Conservation (phyloP, 2,113 vertebrate species). For the Ptilorrhoa leucosticta region DNA sequence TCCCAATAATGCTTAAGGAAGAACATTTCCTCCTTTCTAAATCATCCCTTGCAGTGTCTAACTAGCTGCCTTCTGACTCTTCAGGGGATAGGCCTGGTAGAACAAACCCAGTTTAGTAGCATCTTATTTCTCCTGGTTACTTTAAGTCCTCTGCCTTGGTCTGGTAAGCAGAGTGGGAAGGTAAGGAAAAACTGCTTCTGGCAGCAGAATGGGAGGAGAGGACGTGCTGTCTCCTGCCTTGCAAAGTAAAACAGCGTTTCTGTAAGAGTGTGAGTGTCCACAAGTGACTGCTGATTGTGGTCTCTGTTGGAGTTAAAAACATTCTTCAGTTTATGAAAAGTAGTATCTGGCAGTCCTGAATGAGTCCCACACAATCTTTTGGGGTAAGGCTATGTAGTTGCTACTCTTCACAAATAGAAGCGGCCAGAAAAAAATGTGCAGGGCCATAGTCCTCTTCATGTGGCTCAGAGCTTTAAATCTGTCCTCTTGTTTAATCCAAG, state of each 20-base stretch:
- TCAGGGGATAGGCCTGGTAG: background rate
- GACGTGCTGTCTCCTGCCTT: rapidly evolving
- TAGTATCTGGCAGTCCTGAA: background rate
- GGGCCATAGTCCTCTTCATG: background rate
- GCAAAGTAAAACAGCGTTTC: background rate
- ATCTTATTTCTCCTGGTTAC: background rate
- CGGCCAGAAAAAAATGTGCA: background rate
- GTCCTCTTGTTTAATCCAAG: background rate
- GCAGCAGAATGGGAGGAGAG: background rate
- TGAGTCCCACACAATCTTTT: background rate
- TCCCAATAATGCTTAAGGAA: background rate
- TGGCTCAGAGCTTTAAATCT: background rate
- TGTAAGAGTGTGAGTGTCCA: background rate
- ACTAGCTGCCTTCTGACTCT: background rate
- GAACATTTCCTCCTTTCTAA: background rate
- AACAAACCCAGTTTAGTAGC: background rate
- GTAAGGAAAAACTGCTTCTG: background rate
- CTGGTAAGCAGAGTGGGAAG: background rate
- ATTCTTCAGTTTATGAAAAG: background rate
- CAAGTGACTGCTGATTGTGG: background rate
- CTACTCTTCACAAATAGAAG: background rate
- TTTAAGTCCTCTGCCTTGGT: background rate
- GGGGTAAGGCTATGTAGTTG: background rate
- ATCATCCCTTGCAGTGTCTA: background rate
- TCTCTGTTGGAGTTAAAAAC: background rate